phyloP scores from a whole-genome alignment of 2,797 vertebrate genomes.

The Melanotaenia pygmaea region DNA sequence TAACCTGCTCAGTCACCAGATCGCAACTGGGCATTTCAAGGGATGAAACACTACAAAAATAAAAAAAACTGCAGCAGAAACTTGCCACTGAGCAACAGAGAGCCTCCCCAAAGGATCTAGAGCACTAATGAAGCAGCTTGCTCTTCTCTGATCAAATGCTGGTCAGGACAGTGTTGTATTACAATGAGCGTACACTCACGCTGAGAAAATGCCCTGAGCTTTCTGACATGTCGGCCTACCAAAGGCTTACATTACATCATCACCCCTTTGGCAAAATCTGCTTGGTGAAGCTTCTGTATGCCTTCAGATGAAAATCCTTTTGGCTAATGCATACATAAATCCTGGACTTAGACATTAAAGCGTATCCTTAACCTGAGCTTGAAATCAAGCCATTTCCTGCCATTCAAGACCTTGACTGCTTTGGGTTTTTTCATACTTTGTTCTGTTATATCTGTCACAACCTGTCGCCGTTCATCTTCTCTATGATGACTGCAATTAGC shows the following conservation, averaged over 20 bases:
- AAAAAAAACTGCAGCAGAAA: slow-evolving; percentile 32
- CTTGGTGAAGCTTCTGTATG: slow-evolving; percentile 59
- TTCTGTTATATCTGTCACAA: slow-evolving; percentile 26
- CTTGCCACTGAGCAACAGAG: slow-evolving; percentile 2
- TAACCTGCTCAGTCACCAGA: slow-evolving; percentile 58
- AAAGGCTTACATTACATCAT: slow-evolving; percentile 45
- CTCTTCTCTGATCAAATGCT: slow-evolving; percentile 25
- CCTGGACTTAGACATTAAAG: slow-evolving; percentile 69
- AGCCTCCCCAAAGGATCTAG: slow-evolving; percentile 20
- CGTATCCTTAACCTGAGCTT: slow-evolving; percentile 62
- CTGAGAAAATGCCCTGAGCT: slow-evolving; percentile 45
- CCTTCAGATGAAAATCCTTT: slow-evolving; percentile 68
- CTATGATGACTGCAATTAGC: slow-evolving; percentile 39
- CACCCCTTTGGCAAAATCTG: slow-evolving; percentile 54
- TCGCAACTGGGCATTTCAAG: slow-evolving; percentile 43
- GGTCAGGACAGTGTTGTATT: slow-evolving; percentile 34
- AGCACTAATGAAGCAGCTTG: slow-evolving; percentile 32
- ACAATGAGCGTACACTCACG: slow-evolving; percentile 16
- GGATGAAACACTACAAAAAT: slow-evolving; percentile 41
- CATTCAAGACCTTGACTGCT: slow-evolving; percentile 47
- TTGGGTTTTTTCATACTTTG: slow-evolving; percentile 20
- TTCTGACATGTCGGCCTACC: slow-evolving; percentile 29
- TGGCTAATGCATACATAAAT: slow-evolving; percentile 72
- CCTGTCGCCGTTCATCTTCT: slow-evolving; percentile 17
- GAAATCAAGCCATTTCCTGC: slow-evolving; percentile 55